phyloP scores from a whole-genome alignment of 1,140 invertebrate species.

The Streblospio benedicti region DNA sequence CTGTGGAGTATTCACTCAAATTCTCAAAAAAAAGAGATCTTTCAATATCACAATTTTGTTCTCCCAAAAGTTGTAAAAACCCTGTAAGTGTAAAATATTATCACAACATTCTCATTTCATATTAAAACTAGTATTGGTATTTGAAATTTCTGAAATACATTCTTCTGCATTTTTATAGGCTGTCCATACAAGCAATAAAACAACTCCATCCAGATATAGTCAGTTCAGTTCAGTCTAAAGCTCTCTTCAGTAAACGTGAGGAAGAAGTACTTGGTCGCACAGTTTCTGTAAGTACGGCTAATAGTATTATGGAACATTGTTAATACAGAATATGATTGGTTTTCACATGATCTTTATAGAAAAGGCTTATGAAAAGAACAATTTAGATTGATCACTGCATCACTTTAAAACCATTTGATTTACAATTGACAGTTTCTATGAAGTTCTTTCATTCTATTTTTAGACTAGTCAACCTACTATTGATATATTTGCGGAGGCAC shows the following conservation, averaged over 20 bases:
- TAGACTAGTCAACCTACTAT: conserved; percentile 56
- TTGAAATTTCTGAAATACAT: not conserved
- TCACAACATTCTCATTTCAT: not conserved
- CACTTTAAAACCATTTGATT: too few species aligned
- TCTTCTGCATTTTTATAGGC: conserved; percentile 56
- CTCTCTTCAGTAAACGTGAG: conserved; percentile 80
- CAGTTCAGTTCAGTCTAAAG: conserved; percentile 73
- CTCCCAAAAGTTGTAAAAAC: too few species aligned
- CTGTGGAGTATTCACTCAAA: too few species aligned
- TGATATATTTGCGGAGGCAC: conserved; percentile 75
- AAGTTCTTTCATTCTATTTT: too few species aligned
- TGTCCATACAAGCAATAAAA: conserved; percentile 82
- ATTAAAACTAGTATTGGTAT: not conserved
- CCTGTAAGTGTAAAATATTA: too few species aligned
- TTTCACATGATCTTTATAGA: not conserved
- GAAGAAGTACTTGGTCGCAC: conserved; percentile 76
- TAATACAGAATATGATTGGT: not conserved
- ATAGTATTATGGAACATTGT: too few species aligned
- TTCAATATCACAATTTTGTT: too few species aligned
- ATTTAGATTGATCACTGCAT: not conserved
- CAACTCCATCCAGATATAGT: conserved; percentile 87
- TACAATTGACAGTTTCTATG: too few species aligned
- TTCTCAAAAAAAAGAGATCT: too few species aligned
- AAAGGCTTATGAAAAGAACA: not conserved
- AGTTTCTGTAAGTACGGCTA: conserved; percentile 61